A percentile compares a stretch with the other conserved stretches of the same genome.
Conservation (phyloP, 2,113 vertebrate genomes). For the Piprites chloris region DNA sequence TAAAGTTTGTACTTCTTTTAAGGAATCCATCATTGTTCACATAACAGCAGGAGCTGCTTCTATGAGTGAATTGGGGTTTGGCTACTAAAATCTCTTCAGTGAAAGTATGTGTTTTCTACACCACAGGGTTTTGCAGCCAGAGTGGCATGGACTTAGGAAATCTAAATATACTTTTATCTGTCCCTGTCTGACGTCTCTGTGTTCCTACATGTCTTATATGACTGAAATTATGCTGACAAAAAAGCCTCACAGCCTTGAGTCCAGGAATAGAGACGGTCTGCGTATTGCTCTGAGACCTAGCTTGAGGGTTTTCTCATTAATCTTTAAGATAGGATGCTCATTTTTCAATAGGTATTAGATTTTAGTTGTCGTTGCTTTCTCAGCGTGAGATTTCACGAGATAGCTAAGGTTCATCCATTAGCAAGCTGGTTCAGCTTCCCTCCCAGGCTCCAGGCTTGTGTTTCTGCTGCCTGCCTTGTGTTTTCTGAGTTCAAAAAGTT, state of each 20-base stretch:
- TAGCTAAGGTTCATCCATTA: neutral
- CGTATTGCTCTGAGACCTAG: neutral
- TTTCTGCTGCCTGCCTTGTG: neutral
- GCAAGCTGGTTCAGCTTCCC: neutral
- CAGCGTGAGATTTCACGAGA: neutral
- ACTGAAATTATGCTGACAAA: neutral
- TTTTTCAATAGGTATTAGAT: neutral
- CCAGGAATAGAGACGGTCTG: neutral
- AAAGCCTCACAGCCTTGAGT: neutral
- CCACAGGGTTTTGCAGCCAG: neutral
- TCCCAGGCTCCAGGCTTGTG: neutral
- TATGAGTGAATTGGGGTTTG: neutral
- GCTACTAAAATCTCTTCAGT: neutral
- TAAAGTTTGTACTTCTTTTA: neutral
- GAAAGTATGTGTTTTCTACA: neutral
- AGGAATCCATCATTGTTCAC: neutral
- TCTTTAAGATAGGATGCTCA: neutral
- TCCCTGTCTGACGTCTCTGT: rapidly evolving
- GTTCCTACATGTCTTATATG: neutral
- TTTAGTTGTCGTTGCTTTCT: neutral
- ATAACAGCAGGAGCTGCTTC: neutral
- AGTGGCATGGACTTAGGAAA: neutral
- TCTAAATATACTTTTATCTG: neutral
- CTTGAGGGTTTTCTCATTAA: neutral
- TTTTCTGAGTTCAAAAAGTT: neutral